phyloP scores from a whole-genome alignment of 2,113 vertebrate species.

The Chaenocephalus aceratus region DNA sequence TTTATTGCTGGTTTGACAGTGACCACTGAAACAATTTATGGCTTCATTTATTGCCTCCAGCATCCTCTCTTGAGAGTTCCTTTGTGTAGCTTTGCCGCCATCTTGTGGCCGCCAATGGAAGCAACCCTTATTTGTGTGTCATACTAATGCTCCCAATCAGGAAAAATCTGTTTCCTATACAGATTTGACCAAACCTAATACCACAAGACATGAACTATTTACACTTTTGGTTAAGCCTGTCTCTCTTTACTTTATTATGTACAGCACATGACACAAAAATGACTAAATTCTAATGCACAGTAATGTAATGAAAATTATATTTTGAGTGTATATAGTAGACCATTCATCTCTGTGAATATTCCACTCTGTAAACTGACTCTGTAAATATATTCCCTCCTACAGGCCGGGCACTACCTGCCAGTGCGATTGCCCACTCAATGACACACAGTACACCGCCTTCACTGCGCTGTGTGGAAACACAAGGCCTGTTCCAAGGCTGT shows the following conservation, averaged over 20 bases:
- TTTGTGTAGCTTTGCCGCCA: slow-evolving; percentile 23
- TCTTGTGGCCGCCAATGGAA: slow-evolving; percentile 44
- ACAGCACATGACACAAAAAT: slow-evolving; percentile 21
- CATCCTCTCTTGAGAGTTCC: not conserved
- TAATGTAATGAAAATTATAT: slow-evolving; percentile 59
- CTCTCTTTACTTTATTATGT: slow-evolving; percentile 1
- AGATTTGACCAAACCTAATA: slow-evolving; percentile 15
- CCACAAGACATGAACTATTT: slow-evolving; percentile 26
- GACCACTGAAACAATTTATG: not conserved
- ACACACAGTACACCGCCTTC: slow-evolving; percentile 53
- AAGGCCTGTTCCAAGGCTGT: slow-evolving; percentile 52
- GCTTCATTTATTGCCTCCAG: not conserved
- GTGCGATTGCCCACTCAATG: slow-evolving; percentile 55
- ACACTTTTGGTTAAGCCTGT: slow-evolving; percentile 20
- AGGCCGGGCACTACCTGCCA: slow-evolving; percentile 54
- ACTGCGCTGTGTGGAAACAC: slow-evolving; percentile 62
- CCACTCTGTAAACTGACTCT: slow-evolving; percentile 52
- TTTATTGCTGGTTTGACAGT: not conserved
- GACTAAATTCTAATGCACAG: slow-evolving; percentile 20
- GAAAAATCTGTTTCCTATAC: slow-evolving; percentile 11
- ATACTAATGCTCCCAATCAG: not conserved
- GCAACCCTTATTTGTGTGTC: not conserved
- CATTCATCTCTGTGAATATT: slow-evolving; percentile 63
- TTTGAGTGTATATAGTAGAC: slow-evolving; percentile 57
- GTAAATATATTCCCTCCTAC: slow-evolving; percentile 56